Evolutionary conservation across 2,888 invertebrate species (phyloP).

Genomic region (Rhingia campestris): DNA sequence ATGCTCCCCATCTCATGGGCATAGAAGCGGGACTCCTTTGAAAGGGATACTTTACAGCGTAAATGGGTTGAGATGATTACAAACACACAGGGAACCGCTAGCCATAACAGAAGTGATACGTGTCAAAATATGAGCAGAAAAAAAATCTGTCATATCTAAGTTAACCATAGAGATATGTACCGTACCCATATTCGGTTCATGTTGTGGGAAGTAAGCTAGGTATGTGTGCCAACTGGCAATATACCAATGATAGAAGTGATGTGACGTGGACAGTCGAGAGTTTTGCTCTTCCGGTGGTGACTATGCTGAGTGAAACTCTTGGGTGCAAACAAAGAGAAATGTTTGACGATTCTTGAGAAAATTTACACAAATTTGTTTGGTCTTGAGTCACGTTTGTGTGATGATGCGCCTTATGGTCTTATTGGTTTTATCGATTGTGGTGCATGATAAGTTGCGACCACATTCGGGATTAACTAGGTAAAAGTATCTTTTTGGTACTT

Average conservation of each 20-base stretch:
- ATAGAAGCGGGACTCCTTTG: constrained; percentile 40
- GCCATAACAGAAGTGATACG: constrained; percentile 62
- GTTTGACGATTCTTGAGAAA: constrained; percentile 10
- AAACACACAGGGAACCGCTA: constrained; percentile 36
- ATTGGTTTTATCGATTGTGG: too few relatives aligned
- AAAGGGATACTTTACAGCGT: constrained; percentile 14
- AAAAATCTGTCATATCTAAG: constrained; percentile 46
- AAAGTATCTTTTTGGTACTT: too few relatives aligned
- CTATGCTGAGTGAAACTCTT: constrained; percentile 3
- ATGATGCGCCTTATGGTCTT: constrained; percentile 4
- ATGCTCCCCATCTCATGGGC: constrained; percentile 35
- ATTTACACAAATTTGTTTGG: constrained; percentile 25
- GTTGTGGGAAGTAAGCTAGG: constrained; percentile 30
- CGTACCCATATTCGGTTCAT: constrained; percentile 7
- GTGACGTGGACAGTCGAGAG: constrained; percentile 33
- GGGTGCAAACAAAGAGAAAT: neutral
- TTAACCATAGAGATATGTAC: constrained; percentile 16
- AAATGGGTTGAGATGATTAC: constrained; percentile 57
- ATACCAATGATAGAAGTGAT: constrained; percentile 9
- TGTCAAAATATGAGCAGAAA: constrained; percentile 27
- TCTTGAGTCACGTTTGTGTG: constrained; percentile 13
- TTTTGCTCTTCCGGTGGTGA: constrained; percentile 51
- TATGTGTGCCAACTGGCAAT: neutral
- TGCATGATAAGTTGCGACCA: too few relatives aligned
- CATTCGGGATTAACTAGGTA: too few relatives aligned